These are phyloP conservation scores for Thymallus thymallus DNA, from an alignment of 2,113 vertebrate species.

Conservation along the genomic window DNA sequence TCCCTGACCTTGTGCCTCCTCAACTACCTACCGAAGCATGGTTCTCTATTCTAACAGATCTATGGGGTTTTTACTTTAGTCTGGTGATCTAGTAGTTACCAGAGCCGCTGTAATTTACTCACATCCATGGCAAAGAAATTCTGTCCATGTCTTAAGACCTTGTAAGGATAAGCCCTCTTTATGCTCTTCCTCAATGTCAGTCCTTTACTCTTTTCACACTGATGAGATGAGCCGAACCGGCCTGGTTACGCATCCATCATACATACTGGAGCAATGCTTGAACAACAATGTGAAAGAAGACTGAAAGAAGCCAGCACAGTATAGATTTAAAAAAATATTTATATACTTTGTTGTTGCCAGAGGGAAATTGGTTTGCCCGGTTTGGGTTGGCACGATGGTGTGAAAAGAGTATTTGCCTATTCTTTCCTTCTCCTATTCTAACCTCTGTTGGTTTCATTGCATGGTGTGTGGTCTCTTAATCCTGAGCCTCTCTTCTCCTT, in stretches of 20 bases:
- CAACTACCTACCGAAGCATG: slow-evolving; percentile 31
- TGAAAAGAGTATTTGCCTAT: too few species aligned
- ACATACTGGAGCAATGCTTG: too few species aligned
- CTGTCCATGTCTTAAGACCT: background rate
- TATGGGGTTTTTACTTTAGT: background rate
- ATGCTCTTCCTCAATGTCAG: too few species aligned
- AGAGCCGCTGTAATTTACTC: background rate
- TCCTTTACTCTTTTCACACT: too few species aligned
- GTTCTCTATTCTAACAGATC: background rate
- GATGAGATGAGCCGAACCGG: too few species aligned
- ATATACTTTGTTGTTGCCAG: too few species aligned
- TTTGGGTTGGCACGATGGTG: too few species aligned
- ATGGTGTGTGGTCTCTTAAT: slow-evolving; percentile 40
- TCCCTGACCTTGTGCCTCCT: background rate
- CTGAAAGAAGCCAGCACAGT: too few species aligned
- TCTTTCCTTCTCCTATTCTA: slow-evolving; percentile 3
- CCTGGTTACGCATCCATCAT: too few species aligned
- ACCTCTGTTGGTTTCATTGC: slow-evolving; percentile 36
- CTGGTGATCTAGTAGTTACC: background rate
- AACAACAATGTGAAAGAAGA: too few species aligned
- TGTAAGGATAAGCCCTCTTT: background rate
- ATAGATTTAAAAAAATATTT: too few species aligned
- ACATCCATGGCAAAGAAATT: background rate
- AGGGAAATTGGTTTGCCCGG: too few species aligned
- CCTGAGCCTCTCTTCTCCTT: slow-evolving; percentile 64